A percentile compares a stretch with the other conserved stretches of the same genome.
Conservation (phyloP, 2,113 vertebrate species). For the Laticauda colubrina region DNA sequence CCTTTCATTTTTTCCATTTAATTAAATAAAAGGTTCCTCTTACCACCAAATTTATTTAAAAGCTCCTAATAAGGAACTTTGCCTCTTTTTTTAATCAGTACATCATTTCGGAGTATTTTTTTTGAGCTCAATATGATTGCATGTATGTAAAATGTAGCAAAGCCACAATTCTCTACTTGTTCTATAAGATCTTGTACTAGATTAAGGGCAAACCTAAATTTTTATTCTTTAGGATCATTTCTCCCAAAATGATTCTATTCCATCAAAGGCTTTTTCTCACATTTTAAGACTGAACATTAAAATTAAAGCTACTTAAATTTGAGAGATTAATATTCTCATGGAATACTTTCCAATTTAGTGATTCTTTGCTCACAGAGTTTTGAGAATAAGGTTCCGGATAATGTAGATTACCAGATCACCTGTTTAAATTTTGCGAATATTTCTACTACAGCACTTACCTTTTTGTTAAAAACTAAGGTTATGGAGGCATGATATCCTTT, state of each 20-base stretch:
- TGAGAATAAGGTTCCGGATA: neutral
- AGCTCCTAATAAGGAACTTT: neutral
- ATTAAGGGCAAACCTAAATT: neutral
- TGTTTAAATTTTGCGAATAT: neutral
- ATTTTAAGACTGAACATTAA: neutral
- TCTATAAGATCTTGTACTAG: neutral
- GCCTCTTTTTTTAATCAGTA: neutral
- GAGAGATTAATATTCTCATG: neutral
- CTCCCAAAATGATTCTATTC: neutral
- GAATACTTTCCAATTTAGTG: neutral
- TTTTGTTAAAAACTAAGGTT: neutral
- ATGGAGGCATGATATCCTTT: too few species aligned
- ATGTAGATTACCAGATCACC: neutral
- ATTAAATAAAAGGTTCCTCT: neutral
- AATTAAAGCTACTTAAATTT: neutral
- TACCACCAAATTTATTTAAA: neutral
- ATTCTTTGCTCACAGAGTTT: neutral
- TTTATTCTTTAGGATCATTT: neutral
- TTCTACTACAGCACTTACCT: neutral
- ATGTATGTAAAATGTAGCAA: neutral
- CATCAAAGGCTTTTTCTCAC: neutral
- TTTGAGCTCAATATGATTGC: neutral
- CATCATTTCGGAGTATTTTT: neutral
- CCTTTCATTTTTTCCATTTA: neutral
- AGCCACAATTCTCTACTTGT: neutral